Conservation (phyloP, 2,797 vertebrate species). For the Acrossocheilus wenchowensis region DNA sequence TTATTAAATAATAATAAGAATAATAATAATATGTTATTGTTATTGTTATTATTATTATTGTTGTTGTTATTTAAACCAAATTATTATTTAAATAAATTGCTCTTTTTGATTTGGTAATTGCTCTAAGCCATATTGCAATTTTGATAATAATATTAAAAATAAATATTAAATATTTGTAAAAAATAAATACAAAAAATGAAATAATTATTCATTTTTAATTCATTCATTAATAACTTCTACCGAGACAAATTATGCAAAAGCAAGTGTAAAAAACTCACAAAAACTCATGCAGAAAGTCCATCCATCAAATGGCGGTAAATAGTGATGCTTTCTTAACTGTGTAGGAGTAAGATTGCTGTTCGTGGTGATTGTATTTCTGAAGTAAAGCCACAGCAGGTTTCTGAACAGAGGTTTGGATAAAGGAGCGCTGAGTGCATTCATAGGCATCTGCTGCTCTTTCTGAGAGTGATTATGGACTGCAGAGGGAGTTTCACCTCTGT, state of each 20-base stretch:
- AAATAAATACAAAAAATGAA: background rate
- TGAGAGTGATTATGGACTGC: background rate
- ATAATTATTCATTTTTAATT: background rate
- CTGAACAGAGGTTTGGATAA: background rate
- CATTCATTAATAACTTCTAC: background rate
- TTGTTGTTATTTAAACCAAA: too few species aligned
- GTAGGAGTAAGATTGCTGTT: background rate
- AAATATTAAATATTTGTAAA: background rate
- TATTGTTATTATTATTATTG: too few species aligned
- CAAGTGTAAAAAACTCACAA: background rate
- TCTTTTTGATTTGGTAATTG: too few species aligned
- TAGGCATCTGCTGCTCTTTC: background rate
- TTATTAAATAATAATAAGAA: too few species aligned
- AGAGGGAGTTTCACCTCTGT: slow-evolving; percentile 21
- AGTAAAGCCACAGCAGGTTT: background rate
- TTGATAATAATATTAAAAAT: background rate
- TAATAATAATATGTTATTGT: too few species aligned
- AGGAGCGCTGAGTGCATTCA: background rate
- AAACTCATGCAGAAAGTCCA: background rate
- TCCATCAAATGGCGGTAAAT: background rate
- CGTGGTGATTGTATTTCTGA: background rate
- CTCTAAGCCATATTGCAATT: too few species aligned
- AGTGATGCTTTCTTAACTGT: background rate
- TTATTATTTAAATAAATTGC: too few species aligned
- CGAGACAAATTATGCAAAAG: background rate